phyloP scores from a whole-genome alignment of 2,113 vertebrate genomes.

The Prinia subflava region DNA sequence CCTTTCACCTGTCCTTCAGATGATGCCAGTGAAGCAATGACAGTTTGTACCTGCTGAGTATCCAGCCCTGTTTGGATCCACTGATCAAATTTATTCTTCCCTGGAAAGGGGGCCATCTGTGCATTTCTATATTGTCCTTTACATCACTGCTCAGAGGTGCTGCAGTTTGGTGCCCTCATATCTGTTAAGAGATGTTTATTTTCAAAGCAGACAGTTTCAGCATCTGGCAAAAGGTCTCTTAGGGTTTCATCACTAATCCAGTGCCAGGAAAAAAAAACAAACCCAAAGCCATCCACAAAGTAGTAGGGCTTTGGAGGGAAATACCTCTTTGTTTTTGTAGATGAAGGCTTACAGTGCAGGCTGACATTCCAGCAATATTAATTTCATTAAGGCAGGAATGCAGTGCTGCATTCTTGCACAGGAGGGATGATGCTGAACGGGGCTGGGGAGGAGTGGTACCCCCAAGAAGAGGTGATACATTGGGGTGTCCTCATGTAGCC shows the following conservation, averaged over 20 bases:
- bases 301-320: background rate
- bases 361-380: constrained; percentile 83
- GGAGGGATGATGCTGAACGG: constrained; percentile 10
- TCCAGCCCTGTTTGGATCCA: background rate
- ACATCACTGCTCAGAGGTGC: background rate
- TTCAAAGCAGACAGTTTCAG: background rate
- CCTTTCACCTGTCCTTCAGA: background rate
- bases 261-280: background rate
- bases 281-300: background rate
- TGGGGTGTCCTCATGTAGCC: background rate
- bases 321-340: constrained; percentile 75
- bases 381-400: constrained; percentile 89
- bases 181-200: background rate
- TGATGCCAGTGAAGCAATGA: background rate
- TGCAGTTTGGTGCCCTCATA: background rate
- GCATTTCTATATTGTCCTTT: background rate
- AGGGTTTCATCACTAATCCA: background rate
- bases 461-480: background rate
- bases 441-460: background rate
- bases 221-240: background rate
- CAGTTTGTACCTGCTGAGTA: background rate
- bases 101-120: background rate
- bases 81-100: background rate
- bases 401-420: constrained; percentile 71
- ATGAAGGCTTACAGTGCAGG: constrained; percentile 70